These are phyloP conservation scores for Wasmannia auropunctata DNA, from an alignment of 1,140 invertebrate species.

Conservation along the genomic window DNA sequence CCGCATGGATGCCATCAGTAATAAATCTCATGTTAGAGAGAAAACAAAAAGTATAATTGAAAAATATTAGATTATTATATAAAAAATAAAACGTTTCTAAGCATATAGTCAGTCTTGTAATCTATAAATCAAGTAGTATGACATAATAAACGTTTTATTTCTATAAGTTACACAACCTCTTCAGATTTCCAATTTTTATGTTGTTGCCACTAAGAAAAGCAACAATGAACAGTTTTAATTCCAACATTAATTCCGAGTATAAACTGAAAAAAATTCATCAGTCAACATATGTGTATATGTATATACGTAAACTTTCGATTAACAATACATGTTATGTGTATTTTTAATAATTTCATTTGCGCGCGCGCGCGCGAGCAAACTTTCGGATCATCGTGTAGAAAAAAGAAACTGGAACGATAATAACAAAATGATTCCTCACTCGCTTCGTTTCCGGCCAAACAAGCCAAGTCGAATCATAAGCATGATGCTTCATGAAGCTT, in stretches of 20 bases:
- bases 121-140: not conserved
- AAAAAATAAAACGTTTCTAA: not conserved
- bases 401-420: not conserved
- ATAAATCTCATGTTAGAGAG: not conserved
- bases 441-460: slow-evolving; percentile 49
- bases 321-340: not conserved
- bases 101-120: not conserved
- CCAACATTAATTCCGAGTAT: not conserved
- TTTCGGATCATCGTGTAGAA: not conserved
- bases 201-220: not conserved
- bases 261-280: not conserved
- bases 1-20: not conserved
- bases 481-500: slow-evolving; percentile 73
- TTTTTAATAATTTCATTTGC: not conserved
- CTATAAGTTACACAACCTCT: not conserved
- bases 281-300: not conserved
- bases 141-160: not conserved
- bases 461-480: slow-evolving; percentile 77
- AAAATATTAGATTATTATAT: not conserved
- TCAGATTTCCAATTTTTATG: not conserved
- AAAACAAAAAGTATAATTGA: not conserved
- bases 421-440: slow-evolving; percentile 19
- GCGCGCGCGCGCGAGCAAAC: not conserved
- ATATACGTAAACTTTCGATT: not conserved
- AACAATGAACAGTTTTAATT: not conserved